Evolutionary conservation across 2,113 vertebrate species (phyloP).

Genomic region (Potamarius usumacintae): DNA sequence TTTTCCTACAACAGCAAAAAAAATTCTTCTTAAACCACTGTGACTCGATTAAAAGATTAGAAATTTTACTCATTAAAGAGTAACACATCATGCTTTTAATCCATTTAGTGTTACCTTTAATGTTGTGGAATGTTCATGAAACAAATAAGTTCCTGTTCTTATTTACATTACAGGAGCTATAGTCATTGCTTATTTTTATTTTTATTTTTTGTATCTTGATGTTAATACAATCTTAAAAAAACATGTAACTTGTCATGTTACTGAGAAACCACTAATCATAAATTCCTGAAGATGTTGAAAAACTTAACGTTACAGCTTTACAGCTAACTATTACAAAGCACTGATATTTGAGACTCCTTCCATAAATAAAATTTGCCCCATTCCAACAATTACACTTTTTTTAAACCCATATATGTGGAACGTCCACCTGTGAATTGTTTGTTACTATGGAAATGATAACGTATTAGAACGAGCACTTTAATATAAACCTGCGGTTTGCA

Average conservation of each 20-base stretch:
- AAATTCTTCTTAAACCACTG: not conserved
- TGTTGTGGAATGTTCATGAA: not conserved
- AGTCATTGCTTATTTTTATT: not conserved
- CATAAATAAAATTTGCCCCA: not conserved
- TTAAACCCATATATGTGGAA: not conserved
- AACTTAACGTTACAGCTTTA: not conserved
- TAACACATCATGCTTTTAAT: not conserved
- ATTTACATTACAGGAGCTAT: not conserved
- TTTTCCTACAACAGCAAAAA: not conserved
- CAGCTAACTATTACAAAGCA: not conserved
- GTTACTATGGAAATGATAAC: not conserved
- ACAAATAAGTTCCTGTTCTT: not conserved
- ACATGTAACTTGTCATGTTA: not conserved
- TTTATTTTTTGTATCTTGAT: too few species aligned
- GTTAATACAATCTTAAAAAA: too few species aligned
- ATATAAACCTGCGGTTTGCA: not conserved
- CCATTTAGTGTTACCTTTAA: not conserved
- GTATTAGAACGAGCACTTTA: not conserved
- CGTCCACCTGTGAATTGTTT: not conserved
- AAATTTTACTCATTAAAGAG: not conserved
- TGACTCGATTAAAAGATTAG: not conserved
- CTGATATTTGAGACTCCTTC: not conserved
- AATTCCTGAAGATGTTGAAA: not conserved
- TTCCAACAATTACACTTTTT: not conserved
- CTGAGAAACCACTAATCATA: not conserved